These are phyloP conservation scores for Cheilosia soror DNA, from an alignment of 2,888 invertebrate genomes.

Conservation along the genomic window DNA sequence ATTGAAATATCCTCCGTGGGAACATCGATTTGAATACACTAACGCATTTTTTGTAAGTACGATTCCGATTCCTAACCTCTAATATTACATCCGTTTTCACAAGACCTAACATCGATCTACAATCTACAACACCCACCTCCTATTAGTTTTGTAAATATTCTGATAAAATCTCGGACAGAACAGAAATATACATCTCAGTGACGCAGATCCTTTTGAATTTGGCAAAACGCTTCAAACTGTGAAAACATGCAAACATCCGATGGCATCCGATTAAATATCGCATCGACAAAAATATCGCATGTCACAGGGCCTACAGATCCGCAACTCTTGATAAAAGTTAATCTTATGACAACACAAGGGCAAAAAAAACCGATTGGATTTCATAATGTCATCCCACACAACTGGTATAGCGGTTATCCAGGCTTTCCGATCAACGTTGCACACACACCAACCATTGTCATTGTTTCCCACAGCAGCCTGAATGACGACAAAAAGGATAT, in stretches of 20 bases:
- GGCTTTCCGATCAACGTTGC: constrained; percentile 42
- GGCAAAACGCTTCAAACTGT: constrained; percentile 54
- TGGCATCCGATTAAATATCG: constrained; percentile 64
- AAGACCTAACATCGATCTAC: constrained; percentile 1
- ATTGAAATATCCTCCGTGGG: background rate
- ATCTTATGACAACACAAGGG: constrained; percentile 54
- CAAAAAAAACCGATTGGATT: constrained; percentile 52
- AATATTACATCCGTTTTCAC: constrained; percentile 42
- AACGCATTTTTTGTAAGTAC: too few species aligned
- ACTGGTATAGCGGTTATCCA: constrained; percentile 54
- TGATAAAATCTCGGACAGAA: constrained; percentile 44
- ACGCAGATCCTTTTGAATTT: constrained; percentile 19
- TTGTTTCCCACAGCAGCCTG: constrained; percentile 47
- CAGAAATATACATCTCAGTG: constrained; percentile 19
- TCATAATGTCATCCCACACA: constrained; percentile 66
- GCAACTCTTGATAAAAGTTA: constrained; percentile 68
- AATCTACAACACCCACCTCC: constrained; percentile 19
- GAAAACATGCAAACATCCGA: constrained; percentile 72
- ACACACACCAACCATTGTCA: background rate
- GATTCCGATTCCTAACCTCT: constrained; percentile 2
- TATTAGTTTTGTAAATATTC: background rate
- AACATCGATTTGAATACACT: background rate
- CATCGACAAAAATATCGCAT: constrained; percentile 65
- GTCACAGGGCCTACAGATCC: constrained; percentile 55
- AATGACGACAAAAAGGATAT: constrained; percentile 23